These are phyloP conservation scores for Sepioteuthis lessoniana DNA, from an alignment of 2,888 invertebrate genomes.

Conservation along the genomic window DNA sequence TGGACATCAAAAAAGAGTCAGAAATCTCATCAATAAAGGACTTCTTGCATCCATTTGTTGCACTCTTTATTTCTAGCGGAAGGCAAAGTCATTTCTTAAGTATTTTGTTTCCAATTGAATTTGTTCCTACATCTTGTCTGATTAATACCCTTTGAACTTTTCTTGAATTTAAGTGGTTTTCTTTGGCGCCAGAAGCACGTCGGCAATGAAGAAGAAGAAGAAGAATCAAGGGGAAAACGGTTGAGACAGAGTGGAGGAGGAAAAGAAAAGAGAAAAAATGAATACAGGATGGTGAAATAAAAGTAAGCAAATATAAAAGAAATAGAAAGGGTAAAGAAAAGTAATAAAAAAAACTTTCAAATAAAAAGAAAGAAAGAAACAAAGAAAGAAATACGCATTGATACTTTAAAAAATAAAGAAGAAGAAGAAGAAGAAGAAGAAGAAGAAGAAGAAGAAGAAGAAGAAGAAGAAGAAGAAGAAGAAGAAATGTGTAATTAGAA, in stretches of 20 bases:
- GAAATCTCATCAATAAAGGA: not conserved
- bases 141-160: not conserved
- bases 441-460: not conserved
- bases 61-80: not conserved
- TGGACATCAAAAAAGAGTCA: not conserved
- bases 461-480: not conserved
- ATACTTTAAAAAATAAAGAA: not conserved
- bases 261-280: no score
- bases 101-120: not conserved
- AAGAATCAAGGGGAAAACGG: not conserved
- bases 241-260: no score
- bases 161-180: not conserved
- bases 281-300: no score
- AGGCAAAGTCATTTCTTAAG: not conserved
- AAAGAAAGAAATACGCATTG: no score
- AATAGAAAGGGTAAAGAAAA: no score
- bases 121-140: not conserved
- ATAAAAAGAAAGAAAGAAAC: no score
- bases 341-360: no score
- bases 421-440: not conserved
- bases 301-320: no score
- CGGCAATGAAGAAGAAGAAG: not conserved
- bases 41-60: not conserved
- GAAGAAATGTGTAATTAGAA: not conserved
- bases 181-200: not conserved